A percentile compares a stretch with the other conserved stretches of the same genome.
Evolutionary conservation across 2,113 vertebrate species (phyloP).

Genomic region (Saccopteryx leptura): DNA sequence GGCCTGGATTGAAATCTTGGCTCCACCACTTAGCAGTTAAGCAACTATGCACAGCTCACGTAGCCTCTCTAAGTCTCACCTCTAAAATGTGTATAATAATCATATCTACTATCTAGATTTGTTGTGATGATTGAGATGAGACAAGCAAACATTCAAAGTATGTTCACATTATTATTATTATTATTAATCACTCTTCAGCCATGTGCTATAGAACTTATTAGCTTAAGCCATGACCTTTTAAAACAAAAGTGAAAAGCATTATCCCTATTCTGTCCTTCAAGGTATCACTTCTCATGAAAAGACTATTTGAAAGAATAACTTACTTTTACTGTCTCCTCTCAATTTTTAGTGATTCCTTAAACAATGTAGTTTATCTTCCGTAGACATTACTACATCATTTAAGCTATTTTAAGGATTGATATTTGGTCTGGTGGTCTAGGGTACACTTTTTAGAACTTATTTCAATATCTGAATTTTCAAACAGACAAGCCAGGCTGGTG

Average conservation of each 20-base stretch:
- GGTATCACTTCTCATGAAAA: not conserved
- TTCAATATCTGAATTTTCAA: not conserved
- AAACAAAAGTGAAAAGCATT: not conserved
- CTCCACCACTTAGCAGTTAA: not conserved
- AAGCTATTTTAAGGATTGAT: not conserved
- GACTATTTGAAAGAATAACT: not conserved
- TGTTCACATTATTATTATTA: constrained; percentile 2
- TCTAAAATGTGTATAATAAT: not conserved
- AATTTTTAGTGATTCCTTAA: not conserved
- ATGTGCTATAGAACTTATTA: not conserved
- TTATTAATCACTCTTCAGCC: not conserved
- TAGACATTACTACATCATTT: not conserved
- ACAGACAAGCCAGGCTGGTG: not conserved
- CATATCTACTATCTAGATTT: not conserved
- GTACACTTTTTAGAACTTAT: not conserved
- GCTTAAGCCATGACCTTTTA: not conserved
- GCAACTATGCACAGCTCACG: not conserved
- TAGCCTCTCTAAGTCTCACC: not conserved
- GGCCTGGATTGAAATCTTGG: not conserved
- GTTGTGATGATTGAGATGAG: not conserved
- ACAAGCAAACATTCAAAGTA: not conserved
- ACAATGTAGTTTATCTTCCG: not conserved
- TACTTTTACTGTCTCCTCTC: not conserved
- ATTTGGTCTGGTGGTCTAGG: not conserved
- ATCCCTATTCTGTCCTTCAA: not conserved